phyloP scores from a whole-genome alignment of 2,113 vertebrate species.

The Thermophis baileyi region DNA sequence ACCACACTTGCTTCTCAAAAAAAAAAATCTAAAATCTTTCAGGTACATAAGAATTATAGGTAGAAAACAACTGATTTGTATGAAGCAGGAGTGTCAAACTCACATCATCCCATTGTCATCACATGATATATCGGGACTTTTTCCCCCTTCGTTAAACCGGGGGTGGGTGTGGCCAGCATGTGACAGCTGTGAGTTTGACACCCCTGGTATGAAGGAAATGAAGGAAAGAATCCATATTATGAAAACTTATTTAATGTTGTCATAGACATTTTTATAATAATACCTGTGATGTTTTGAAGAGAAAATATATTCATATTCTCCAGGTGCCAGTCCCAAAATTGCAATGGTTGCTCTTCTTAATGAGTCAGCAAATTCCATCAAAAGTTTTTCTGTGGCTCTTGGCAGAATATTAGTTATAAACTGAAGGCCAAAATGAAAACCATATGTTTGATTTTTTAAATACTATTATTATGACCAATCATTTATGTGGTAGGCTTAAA shows the following conservation, averaged over 20 bases:
- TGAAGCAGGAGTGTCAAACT: background rate
- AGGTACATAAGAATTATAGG: conserved; percentile 15
- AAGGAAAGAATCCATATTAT: background rate
- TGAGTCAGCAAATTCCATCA: conserved; percentile 36
- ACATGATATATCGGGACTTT: too few species aligned
- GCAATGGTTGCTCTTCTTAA: conserved; percentile 37
- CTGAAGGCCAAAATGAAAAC: conserved; percentile 46
- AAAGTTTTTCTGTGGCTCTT: background rate
- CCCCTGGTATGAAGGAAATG: background rate
- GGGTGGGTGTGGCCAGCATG: too few species aligned
- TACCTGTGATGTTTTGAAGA: background rate
- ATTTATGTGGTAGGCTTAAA: conserved; percentile 13
- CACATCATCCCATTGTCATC: too few species aligned
- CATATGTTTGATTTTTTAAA: conserved; percentile 25
- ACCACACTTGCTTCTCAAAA: background rate
- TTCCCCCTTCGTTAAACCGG: too few species aligned
- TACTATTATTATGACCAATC: conserved; percentile 36
- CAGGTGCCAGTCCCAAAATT: conserved; percentile 52
- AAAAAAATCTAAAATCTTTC: background rate
- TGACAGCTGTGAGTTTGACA: too few species aligned
- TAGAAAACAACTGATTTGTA: background rate
- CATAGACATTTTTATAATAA: background rate
- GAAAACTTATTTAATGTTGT: background rate
- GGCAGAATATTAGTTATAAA: conserved; percentile 31
- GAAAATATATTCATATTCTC: conserved; percentile 30